Base-by-base conservation (phyloP, 64 coral and sea anemone genomes). In the Porites australiensis region DNA sequence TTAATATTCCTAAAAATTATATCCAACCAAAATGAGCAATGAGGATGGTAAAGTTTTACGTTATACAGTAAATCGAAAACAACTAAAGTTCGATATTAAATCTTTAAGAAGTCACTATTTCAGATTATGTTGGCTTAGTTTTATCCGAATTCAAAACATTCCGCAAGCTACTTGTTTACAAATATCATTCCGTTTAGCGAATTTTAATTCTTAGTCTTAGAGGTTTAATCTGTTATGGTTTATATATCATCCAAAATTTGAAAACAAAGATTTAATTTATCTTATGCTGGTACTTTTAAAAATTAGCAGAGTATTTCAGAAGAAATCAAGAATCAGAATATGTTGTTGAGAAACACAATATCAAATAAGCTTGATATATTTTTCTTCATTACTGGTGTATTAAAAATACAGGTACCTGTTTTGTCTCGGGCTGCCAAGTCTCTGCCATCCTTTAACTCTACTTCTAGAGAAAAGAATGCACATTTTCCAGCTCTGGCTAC, bases 401-500 rank as follows among this genome's bases (percentile, higher is more conserved):
- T 51, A 84, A 69, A 7, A 50, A 68, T 84, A 68, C 63, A 68
- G 81, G n/a, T 96, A 99, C 98, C 98, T 89, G 98, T 99, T 88
- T 99, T 99, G 77, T 99, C 98, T 54, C 98, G 94, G 74, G 98
- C 98, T 7, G 98, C 98, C 64, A 98, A 82, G 62, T 98, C 94
- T 22, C 90, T 93, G 50, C 98, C 98, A 21, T 99, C 98, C 72
- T 99, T 99, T 74, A 99, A 50, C 98, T 99, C 94, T 22, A 99
- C 94, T 72, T 93, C 88, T 8, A 99, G 98, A 91, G 98, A 94
- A 93, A 99, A 99, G 91, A 99, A 99, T 71, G 98, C 91, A 74
- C 94, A 99, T 92, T 99, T 99, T 62, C 98, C 98, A 79, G 93
- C 88, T 86, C 87, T 99, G 77, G 98, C 98, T 64, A 99, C 98